Conservation (phyloP, 92 coral and sea anemone species). For the Palythoa caribaeorum region DNA sequence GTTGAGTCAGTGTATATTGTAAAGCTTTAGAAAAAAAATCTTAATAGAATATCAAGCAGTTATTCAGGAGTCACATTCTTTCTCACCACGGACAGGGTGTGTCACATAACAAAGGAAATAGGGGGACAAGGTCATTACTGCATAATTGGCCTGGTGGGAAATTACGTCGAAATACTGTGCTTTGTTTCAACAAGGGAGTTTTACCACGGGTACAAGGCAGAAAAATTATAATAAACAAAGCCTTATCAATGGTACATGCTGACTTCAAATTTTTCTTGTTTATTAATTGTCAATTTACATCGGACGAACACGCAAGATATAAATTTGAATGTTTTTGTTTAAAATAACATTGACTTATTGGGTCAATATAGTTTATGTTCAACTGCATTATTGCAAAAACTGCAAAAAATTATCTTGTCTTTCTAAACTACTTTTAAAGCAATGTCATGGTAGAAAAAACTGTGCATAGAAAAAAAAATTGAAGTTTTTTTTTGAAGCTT, state of each 20-base stretch:
- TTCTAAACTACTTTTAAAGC: not conserved
- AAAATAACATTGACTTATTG: not conserved
- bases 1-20: not conserved
- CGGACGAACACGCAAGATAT: not conserved
- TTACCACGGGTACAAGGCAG: conserved; percentile 19
- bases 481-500: not conserved
- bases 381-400: not conserved
- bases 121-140: not conserved
- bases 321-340: not conserved
- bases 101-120: conserved; percentile 17
- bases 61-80: not conserved
- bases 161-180: not conserved
- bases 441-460: too few species aligned
- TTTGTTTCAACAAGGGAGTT: conserved; percentile 6
- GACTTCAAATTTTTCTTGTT: not conserved
- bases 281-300: not conserved
- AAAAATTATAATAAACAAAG: not conserved
- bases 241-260: conserved; percentile 10
- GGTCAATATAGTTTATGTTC: not conserved
- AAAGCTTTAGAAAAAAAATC: not conserved
- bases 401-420: not conserved
- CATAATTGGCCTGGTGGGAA: conserved; percentile 17
- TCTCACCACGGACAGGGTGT: conserved; percentile 11
- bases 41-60: not conserved
- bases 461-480: not conserved